Evolutionary conservation across 2,113 vertebrate genomes (phyloP), one percentile per base, ranked within the genome.

Genomic region (Sceloporus undulatus): DNA sequence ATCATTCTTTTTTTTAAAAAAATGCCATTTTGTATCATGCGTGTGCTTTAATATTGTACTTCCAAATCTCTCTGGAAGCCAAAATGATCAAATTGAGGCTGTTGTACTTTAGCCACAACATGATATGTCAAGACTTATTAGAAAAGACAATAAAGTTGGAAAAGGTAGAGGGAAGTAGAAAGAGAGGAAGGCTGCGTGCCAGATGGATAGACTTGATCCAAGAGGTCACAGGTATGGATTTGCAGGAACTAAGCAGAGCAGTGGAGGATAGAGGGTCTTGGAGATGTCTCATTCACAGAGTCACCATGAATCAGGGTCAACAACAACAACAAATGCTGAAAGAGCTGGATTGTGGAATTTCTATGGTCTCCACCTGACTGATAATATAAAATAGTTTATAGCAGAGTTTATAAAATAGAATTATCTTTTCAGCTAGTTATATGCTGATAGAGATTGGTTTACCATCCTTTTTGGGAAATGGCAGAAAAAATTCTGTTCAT

Each of bases 371-470:
- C 80, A 70, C 7, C 14, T 9, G 54, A 38, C 14, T 9, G 48
- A 34, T 23, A 29, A 70, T 56, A 23, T 38, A 34, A 34, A 34
- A 34, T 34, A 34, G 34, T 34, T 34, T 34, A 34, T 34, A 34
- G 34, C 34, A 34, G 34, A 34, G 42, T 70, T 66, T 2, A 25
- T 42, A 87, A 74, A 18, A 73, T 74, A 29, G 40, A 74, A 25
- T 29, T 87, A 52, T 11, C 62, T 25, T 66, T 78, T 23, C 71
- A 75, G n/a, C 25, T 66, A 65, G 71, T 83, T 70, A 92, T 34
- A 42, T 40, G 56, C 13, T 21, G 1, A 66, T 82, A 40, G 29
- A 10, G 14, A 27, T 23, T 27, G 23, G 23, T 52, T 16, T 11
- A 40, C n/a, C 48, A 9, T 78, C 52, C n/a, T 54, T 29, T 42